These are phyloP conservation scores for Bombus confusus DNA, from an alignment of 1,140 invertebrate species.

Conservation along the genomic window DNA sequence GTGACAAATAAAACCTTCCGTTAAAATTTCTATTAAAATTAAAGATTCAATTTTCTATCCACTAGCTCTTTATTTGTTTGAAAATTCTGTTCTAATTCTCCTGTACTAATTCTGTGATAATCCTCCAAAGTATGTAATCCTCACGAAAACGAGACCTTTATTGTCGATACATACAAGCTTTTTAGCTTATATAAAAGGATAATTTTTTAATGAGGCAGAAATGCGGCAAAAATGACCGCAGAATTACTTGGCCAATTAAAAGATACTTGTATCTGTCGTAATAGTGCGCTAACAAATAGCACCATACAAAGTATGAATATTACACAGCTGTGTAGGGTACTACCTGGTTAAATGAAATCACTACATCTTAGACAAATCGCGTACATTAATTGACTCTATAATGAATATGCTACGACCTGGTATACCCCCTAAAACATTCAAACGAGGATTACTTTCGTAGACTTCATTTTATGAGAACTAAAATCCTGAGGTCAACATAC, in stretches of 20 bases:
- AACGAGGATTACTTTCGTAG: background rate
- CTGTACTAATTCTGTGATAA: background rate
- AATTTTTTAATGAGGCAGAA: slow-evolving; percentile 18
- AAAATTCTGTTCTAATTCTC: slow-evolving; percentile 1
- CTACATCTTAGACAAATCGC: background rate
- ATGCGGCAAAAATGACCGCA: background rate
- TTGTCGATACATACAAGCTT: slow-evolving; percentile 40
- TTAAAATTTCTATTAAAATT: slow-evolving; percentile 1
- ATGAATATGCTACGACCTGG: background rate
- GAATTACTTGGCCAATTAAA: slow-evolving; percentile 19
- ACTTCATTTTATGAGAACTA: slow-evolving; percentile 16
- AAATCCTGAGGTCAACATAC: background rate
- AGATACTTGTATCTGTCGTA: slow-evolving; percentile 13
- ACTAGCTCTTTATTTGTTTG: background rate
- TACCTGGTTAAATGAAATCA: slow-evolving; percentile 9
- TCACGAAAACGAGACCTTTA: slow-evolving; percentile 28
- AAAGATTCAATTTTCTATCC: background rate
- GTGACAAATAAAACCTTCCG: background rate
- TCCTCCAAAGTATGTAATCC: background rate
- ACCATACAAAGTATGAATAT: background rate
- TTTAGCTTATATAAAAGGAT: slow-evolving; percentile 16
- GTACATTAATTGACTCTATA: background rate
- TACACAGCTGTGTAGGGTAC: too few relatives aligned
- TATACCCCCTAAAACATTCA: background rate
- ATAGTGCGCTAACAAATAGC: slow-evolving; percentile 23